Conservation (phyloP, 2,797 vertebrate genomes). For the Halcyon smyrnensis region DNA sequence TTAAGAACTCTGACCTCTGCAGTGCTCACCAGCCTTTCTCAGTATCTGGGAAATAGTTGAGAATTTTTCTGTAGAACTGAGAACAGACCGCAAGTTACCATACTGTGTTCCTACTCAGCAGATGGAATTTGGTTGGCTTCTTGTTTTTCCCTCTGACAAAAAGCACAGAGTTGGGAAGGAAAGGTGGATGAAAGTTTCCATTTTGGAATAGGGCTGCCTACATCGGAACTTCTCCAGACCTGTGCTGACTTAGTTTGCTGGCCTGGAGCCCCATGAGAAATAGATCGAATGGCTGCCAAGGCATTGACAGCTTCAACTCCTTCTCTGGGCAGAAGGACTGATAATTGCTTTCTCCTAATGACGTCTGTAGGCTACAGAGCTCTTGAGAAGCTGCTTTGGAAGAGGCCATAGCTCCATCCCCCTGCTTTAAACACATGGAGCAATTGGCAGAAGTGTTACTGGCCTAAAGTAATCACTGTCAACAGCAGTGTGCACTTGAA, state of each 20-base stretch:
- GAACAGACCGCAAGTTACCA: rapidly evolving
- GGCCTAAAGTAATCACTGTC: not conserved
- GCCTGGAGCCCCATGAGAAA: not conserved
- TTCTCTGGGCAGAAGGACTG: not conserved
- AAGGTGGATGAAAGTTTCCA: not conserved
- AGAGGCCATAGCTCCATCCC: not conserved
- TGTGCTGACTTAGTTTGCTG: not conserved
- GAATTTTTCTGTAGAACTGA: not conserved
- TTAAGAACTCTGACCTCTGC: not conserved
- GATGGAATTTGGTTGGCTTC: not conserved
- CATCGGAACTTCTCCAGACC: not conserved
- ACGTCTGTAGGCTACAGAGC: not conserved
- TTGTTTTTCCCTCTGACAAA: not conserved
- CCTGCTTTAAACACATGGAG: not conserved
- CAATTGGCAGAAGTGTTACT: not conserved
- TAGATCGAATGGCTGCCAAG: not conserved
- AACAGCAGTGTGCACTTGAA: not conserved
- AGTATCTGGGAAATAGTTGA: not conserved
- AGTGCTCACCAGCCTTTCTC: not conserved
- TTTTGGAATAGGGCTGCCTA: not conserved
- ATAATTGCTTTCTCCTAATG: not conserved
- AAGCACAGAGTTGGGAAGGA: not conserved
- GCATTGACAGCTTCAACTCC: not conserved
- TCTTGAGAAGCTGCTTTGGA: not conserved
- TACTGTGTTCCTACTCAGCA: rapidly evolving